Conservation (phyloP, 2,888 invertebrate genomes). For the Pterostichus niger region DNA sequence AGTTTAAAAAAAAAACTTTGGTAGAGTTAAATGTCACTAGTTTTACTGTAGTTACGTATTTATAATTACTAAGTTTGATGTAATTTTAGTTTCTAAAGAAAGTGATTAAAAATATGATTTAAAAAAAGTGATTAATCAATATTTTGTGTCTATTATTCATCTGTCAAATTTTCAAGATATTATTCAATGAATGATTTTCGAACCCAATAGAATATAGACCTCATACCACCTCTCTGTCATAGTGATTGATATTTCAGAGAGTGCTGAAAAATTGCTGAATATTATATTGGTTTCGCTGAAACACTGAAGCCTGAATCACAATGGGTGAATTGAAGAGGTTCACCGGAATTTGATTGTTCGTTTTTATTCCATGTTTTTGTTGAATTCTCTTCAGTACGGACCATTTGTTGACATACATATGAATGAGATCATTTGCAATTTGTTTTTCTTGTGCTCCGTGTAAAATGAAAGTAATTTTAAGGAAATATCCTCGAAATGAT, state of each 20-base stretch:
- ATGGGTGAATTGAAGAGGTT: neutral
- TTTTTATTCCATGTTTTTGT: neutral
- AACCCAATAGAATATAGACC: no score
- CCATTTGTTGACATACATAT: slow-evolving; percentile 33
- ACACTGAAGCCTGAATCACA: neutral
- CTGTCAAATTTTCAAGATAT: no score
- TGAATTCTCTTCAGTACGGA: slow-evolving; percentile 8
- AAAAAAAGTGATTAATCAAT: no score
- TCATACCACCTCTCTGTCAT: no score
- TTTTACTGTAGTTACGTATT: no score
- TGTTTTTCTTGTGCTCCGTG: slow-evolving; percentile 3
- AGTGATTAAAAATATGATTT: no score
- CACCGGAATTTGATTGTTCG: neutral
- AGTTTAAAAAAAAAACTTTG: no score
- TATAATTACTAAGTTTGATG: no score
- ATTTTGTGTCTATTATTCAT: no score
- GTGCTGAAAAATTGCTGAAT: slow-evolving; percentile 22
- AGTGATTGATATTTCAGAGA: slow-evolving; percentile 26
- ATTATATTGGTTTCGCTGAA: neutral
- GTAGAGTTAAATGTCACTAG: no score
- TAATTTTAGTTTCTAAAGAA: no score
- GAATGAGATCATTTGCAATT: slow-evolving; percentile 14
- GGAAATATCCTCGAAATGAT: neutral
- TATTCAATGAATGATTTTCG: no score
- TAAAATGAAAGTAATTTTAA: neutral